These are phyloP conservation scores for Babylonia areolata DNA, from an alignment of 1,140 invertebrate genomes.

Conservation along the genomic window DNA sequence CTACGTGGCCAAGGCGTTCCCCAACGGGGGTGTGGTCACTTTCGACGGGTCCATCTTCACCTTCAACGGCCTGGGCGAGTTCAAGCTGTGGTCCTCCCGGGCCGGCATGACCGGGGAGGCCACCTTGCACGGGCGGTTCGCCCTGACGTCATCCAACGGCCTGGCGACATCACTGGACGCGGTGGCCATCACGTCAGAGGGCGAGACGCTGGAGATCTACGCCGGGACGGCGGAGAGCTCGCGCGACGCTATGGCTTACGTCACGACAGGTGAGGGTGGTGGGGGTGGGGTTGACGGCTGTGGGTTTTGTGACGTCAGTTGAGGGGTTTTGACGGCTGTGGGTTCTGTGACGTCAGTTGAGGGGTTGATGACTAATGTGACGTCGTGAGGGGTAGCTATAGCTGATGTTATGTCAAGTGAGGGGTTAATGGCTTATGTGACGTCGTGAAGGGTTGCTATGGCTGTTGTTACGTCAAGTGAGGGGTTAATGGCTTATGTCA, in stretches of 20 bases:
- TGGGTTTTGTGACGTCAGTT: background rate
- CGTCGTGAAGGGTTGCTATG: too few species aligned
- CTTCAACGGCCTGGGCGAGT: slow-evolving; percentile 12
- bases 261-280: background rate
- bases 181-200: background rate
- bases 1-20: background rate
- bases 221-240: background rate
- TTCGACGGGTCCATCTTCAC: slow-evolving; percentile 4
- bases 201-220: background rate
- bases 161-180: background rate
- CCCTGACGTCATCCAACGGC: slow-evolving; percentile 13
- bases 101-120: background rate
- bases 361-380: too few species aligned
- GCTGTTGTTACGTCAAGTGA: background rate
- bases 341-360: background rate
- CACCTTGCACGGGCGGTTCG: background rate
- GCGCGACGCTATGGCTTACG: background rate
- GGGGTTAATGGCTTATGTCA: background rate
- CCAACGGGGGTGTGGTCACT: background rate
- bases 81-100: background rate
- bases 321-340: background rate
- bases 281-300: background rate
- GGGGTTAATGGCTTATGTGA: too few species aligned
- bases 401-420: background rate
- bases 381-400: too few species aligned